Conservation (phyloP, 2,888 invertebrate genomes). For the Drosophila paranaensis region DNA sequence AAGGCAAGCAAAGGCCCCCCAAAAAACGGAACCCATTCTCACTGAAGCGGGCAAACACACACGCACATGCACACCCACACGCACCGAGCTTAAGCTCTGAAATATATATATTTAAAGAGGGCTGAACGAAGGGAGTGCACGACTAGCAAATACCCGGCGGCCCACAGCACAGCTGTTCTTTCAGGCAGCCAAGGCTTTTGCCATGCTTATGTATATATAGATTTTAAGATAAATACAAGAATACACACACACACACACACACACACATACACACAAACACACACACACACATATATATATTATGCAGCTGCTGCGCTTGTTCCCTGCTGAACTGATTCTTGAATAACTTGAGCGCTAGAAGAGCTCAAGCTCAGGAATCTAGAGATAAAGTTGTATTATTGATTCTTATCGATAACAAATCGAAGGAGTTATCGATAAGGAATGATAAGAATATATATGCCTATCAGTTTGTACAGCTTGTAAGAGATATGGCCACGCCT, state of each 20-base stretch:
- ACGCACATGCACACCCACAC: background rate
- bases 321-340: too few species aligned
- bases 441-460: too few species aligned
- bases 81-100: background rate
- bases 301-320: too few species aligned
- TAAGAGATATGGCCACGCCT: background rate
- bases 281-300: too few species aligned
- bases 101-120: background rate
- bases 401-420: too few species aligned
- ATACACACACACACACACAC: too few species aligned
- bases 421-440: too few species aligned
- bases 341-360: too few species aligned
- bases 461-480: too few species aligned
- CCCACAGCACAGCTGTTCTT: background rate
- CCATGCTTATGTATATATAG: background rate
- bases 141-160: background rate
- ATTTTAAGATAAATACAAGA: background rate
- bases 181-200: background rate
- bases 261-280: too few species aligned
- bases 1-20: conserved; percentile 4
- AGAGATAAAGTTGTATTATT: too few species aligned
- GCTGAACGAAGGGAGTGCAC: background rate
- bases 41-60: background rate
- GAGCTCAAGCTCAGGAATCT: too few species aligned
- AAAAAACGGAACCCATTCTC: background rate